Evolutionary conservation across 2,797 vertebrate genomes (phyloP), one percentile per base, ranked within the genome.

Genomic region (Petrocephalus sullivani): DNA sequence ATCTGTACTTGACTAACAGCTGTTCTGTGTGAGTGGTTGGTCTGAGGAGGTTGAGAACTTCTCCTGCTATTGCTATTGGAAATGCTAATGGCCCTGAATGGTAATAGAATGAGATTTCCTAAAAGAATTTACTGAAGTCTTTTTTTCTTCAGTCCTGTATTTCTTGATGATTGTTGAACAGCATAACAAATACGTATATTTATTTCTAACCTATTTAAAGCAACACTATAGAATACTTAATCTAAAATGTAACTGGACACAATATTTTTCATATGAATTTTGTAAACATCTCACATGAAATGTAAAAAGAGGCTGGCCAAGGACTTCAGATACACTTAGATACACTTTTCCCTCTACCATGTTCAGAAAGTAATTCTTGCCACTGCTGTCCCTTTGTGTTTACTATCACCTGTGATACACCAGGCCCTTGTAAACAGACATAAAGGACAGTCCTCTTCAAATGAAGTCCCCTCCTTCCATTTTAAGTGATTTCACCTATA

Each of bases 31-130:
- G 60, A 61, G 19, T 21, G 87, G 37, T 86, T 67, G 88, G 83
- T 21, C 56, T 88, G 94, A 93, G 93, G 94, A 95, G 94, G 94
- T 91, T 89, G 92, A 93, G 92, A 92, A 93, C 94, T 94, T 92
- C 90, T 91, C 93, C 91, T 91, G 91, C 93, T 93, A 89, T 93
- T 94, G 92, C 94, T 94, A 94, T 93, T 94, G 91, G 93, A 95
- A 95, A 94, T 94, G 91, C 94, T 93, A 93, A 92, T 19, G 93
- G 91, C 93, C 93, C 92, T 91, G 90, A 92, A 94, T 91, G 92
- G 94, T 96, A 95, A 95, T 92, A 94, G 93, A 94, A 95, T 94
- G 16, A 41, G 14, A 41, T 75, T 75, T 41, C 33, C 33, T 41
- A 75, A 75, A 75, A 33, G 14, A n/a, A 10, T 71, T 71, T 71